Evolutionary conservation across 1,140 invertebrate species (phyloP), one percentile per base, ranked within the genome.

Genomic region (Saccostrea echinata): DNA sequence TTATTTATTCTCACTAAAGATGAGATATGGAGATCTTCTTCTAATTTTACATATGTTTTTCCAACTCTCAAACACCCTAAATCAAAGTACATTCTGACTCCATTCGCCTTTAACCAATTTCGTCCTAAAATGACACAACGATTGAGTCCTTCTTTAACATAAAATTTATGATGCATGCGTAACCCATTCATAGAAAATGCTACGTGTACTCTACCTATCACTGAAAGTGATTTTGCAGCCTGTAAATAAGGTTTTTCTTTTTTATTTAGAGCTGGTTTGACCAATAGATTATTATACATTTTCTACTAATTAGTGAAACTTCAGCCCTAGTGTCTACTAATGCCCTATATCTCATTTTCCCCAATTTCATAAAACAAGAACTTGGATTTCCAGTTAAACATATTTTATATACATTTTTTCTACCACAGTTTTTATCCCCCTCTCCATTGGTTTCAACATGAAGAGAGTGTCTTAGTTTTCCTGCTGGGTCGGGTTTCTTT

Each of bases 301-400:
- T 55, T 61, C 52, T 82, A 35, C 85, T 71, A n/a, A 90, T 83
- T 30, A 90, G 24, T 11, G 35, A 57, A 0, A 83, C 71, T 4
- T 76, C 84, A n/a, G 84, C 82, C 11, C 87, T 87, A 3, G 84
- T 51, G 80, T 90, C 87, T 43, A 86, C 13, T n/a, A 90, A 64
- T 16, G 30, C 57, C 8, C 87, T 80, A 61, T 24, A 85, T 88
- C 85, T 87, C 57, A 43, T n/a, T 85, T 88, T 88, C 6, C 35
- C 55, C 55, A 90, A 86, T 86, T 64, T 81, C 12, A 87, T 88
- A 24, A 87, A n/a, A n/a, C n/a, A n/a, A n/a, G n/a, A n/a, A n/a
- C n/a, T n/a, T n/a, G n/a, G n/a, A n/a, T n/a, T n/a, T 11, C 64
- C 53, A 21, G 52, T 8, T 68, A 81, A 9, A 83, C 61, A 9